Base-by-base conservation (phyloP, 2,113 vertebrate genomes). In the Mola mola region DNA sequence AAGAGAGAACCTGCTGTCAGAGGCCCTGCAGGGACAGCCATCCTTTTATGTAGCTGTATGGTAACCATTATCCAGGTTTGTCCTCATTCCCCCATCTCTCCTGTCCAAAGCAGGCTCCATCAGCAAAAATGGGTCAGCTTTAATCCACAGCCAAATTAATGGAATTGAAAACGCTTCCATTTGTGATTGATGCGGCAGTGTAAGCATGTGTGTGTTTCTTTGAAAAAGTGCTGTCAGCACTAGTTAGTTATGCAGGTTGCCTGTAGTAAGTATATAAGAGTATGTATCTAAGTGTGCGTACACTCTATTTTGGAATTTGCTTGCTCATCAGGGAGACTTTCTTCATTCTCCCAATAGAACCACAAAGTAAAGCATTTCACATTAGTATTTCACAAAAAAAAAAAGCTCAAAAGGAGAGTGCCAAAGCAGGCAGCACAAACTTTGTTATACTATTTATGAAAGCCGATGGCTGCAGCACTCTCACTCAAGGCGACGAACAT, bases 61-160 rank as follows among this genome's bases (percentile, higher is more conserved):
- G 70, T 58, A 72, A 60, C n/a, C 43, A 62, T 68, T 72, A 72
- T 67, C 77, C 66, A 58, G 43, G 40, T 68, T 61, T 67, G 77
- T 83, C 75, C 83, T 79, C 71, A 44, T 77, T 70, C 58, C 37
- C 50, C 25, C n/a, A 13, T 66, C 62, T 72, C 62, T 67, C 73
- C 80, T 77, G 84, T 85, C 75, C 71, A 87, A 85, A 81, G 73
- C 67, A 72, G 55, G 51, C 81, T 72, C 76, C 67, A 87, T 91
- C 90, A 89, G 84, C 73, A 74, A 53, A 91, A 88, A 86, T 89
- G 76, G 88, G 88, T 89, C 90, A 87, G 74, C 74, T 90, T 89
- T 90, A 90, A 92, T 92, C 91, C 86, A 73, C 61, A 68, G 70
- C 72, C 78, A 87, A 87, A 89, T 90, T 84, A 86, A 88, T 90